These are phyloP conservation scores for Procambarus virginalis DNA, from an alignment of 1,140 invertebrate genomes.

Conservation along the genomic window DNA sequence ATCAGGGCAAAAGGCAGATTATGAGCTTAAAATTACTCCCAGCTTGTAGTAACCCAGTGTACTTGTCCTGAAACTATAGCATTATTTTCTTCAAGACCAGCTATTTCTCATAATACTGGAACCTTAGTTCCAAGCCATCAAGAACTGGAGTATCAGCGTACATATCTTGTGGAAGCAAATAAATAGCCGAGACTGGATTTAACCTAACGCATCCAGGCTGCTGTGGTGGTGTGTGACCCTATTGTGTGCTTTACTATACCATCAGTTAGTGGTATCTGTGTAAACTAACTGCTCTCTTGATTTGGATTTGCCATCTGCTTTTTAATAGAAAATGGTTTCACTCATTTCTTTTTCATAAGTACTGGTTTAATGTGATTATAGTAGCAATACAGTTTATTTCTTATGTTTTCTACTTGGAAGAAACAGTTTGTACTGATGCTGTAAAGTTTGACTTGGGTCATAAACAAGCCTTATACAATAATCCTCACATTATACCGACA, in stretches of 20 bases:
- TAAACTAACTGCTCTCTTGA: not conserved
- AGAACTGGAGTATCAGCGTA: not conserved
- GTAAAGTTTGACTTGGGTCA: not conserved
- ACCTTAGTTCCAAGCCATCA: not conserved
- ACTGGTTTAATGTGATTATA: not conserved
- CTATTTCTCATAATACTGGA: not conserved
- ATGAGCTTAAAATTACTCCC: not conserved
- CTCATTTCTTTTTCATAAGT: not conserved
- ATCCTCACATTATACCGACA: not conserved
- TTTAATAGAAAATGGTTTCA: not conserved
- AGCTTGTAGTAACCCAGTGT: not conserved
- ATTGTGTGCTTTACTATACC: not conserved
- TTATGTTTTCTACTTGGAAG: not conserved
- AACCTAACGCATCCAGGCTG: not conserved
- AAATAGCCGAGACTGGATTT: not conserved
- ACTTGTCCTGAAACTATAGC: not conserved
- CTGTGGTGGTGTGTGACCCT: constrained; percentile 2
- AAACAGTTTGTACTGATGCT: not conserved
- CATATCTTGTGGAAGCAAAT: not conserved
- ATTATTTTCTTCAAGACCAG: not conserved
- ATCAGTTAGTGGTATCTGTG: not conserved
- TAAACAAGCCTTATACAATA: not conserved
- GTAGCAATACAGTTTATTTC: not conserved
- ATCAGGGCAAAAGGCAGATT: not conserved
- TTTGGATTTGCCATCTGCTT: not conserved